A percentile compares a stretch with the other conserved stretches of the same genome.
Evolutionary conservation across 2,797 vertebrate genomes (phyloP).

Genomic region (Enteromius trimaculatus): DNA sequence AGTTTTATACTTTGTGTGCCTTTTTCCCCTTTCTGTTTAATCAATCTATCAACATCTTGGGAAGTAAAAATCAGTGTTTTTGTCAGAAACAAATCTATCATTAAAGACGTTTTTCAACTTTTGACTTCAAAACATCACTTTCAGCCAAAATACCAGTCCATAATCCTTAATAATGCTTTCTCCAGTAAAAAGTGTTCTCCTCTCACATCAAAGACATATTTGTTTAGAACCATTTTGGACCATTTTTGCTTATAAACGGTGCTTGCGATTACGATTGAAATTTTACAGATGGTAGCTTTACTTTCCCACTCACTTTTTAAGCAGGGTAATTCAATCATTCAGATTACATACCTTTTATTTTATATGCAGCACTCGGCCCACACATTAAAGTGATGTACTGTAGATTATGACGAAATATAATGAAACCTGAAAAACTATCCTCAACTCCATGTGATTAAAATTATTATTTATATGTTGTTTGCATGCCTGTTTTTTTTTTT

Average conservation of each 20-base stretch:
- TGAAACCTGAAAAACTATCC: too few species aligned
- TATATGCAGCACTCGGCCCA: too few species aligned
- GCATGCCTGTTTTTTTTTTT: too few species aligned
- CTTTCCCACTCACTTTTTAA: not conserved
- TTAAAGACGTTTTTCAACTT: not conserved
- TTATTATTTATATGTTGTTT: too few species aligned
- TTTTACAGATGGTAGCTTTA: not conserved
- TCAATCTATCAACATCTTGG: not conserved
- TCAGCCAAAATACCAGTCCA: not conserved
- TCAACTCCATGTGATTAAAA: too few species aligned
- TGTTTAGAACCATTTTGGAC: not conserved
- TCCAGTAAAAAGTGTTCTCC: not conserved
- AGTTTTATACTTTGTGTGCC: slow-evolving; percentile 30
- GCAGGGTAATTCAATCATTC: too few species aligned
- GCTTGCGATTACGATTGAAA: not conserved
- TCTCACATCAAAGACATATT: not conserved
- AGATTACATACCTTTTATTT: too few species aligned
- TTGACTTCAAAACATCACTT: not conserved
- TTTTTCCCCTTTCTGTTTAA: slow-evolving; percentile 22
- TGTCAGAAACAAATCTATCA: not conserved
- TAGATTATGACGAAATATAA: too few species aligned
- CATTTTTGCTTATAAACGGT: not conserved
- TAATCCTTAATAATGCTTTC: not conserved
- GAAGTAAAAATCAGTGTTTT: not conserved
- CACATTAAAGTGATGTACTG: too few species aligned